These are phyloP conservation scores for Cebidichthys violaceus DNA, from an alignment of 2,113 vertebrate genomes.

Conservation along the genomic window DNA sequence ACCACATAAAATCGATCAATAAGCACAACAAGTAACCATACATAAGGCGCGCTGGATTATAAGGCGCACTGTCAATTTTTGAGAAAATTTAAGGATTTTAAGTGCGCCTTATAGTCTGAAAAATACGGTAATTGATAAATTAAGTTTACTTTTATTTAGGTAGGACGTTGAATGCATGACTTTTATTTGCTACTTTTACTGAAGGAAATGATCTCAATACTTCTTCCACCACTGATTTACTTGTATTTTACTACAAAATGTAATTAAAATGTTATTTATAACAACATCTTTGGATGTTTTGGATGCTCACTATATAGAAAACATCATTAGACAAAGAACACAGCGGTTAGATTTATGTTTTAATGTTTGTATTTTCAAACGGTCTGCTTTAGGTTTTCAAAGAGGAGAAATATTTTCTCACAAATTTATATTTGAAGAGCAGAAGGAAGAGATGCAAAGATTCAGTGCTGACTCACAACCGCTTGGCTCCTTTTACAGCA, in stretches of 20 bases:
- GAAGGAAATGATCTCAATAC: no score
- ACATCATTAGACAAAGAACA: neutral
- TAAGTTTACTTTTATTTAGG: no score
- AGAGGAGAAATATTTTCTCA: neutral
- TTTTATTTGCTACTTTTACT: no score
- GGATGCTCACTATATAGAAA: neutral
- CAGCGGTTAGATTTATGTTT: neutral
- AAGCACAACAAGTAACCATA: no score
- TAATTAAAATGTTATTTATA: neutral
- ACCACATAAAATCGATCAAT: no score
- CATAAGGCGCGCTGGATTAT: no score
- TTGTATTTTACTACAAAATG: neutral
- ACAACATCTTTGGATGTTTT: neutral
- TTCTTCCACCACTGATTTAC: neutral
- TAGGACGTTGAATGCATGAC: no score
- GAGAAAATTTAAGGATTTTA: no score
- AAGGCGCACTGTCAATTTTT: no score
- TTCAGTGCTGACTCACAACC: slow-evolving; percentile 49
- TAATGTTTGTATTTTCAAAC: neutral
- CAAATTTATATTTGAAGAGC: neutral
- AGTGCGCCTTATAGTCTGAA: no score
- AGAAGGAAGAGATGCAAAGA: neutral
- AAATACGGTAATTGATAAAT: no score
- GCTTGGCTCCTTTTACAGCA: slow-evolving; percentile 17
- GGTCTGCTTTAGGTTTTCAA: neutral